Percentiles rank a stretch among this genome's conserved stretches.
Conservation (phyloP, 2,113 vertebrate species). For the Cacatua alba region DNA sequence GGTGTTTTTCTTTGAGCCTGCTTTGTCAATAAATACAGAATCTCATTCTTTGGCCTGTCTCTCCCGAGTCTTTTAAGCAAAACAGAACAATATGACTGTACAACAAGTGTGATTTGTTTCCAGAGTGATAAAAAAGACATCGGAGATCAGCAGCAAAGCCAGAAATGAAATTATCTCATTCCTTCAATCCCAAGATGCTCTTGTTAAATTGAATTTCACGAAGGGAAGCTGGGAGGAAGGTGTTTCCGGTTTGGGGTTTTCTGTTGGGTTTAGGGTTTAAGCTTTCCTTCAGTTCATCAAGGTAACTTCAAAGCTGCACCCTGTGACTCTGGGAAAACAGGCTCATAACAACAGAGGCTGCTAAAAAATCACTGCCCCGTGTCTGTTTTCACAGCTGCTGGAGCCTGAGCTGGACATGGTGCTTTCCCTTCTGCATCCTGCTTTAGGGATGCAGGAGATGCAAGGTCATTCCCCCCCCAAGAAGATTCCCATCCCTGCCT, state of each 20-base stretch:
- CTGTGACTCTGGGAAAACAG: not conserved
- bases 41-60: not conserved
- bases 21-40: not conserved
- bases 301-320: slow-evolving; percentile 23
- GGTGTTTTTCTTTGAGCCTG: not conserved
- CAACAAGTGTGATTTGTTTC: not conserved
- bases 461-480: not conserved
- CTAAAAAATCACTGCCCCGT: not conserved
- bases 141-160: not conserved
- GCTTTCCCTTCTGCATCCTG: not conserved
- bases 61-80: slow-evolving; percentile 22
- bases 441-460: not conserved
- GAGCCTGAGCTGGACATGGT: not conserved
- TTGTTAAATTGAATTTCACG: slow-evolving; percentile 6
- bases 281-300: not conserved
- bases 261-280: not conserved
- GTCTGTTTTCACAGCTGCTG: slow-evolving; percentile 14
- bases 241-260: not conserved
- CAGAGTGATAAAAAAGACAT: slow-evolving; percentile 14
- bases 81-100: not conserved
- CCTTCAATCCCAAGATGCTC: not conserved
- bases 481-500: not conserved
- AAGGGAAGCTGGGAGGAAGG: not conserved
- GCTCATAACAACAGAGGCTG: rapidly evolving
- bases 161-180: not conserved